Conservation (phyloP, 2,113 vertebrate species). For the Holacanthus passer region DNA sequence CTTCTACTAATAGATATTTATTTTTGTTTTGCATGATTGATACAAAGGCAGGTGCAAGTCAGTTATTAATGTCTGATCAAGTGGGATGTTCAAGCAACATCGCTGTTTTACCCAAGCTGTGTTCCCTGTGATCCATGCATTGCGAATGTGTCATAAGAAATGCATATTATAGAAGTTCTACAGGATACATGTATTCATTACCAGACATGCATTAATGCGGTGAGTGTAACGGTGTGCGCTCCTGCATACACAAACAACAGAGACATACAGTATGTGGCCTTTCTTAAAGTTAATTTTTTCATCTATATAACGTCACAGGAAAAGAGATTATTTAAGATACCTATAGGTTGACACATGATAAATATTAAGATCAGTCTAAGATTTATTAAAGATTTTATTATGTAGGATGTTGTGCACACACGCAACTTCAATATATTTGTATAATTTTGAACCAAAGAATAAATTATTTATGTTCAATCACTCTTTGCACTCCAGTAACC, state of each 20-base stretch:
- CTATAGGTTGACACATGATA: constrained; percentile 28
- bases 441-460: constrained; percentile 81
- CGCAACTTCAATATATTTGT: constrained; percentile 62
- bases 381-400: constrained; percentile 65
- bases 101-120: constrained; percentile 62
- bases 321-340: constrained; percentile 47
- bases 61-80: constrained; percentile 65
- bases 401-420: constrained; percentile 37
- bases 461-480: constrained; percentile 55
- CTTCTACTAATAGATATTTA: constrained; percentile 73
- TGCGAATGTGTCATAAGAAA: constrained; percentile 75
- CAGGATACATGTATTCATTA: constrained; percentile 49
- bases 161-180: constrained; percentile 54
- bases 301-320: constrained; percentile 27
- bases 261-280: constrained; percentile 57
- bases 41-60: constrained; percentile 80
- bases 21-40: constrained; percentile 90
- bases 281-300: constrained; percentile 42
- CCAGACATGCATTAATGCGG: constrained; percentile 39
- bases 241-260: constrained; percentile 30
- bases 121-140: constrained; percentile 73
- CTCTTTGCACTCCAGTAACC: constrained; percentile 66
- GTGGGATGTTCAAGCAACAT: constrained; percentile 68
- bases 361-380: constrained; percentile 39
- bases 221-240: constrained; percentile 20